phyloP scores from a whole-genome alignment of 2,113 vertebrate genomes.

The Neotoma lepida region DNA sequence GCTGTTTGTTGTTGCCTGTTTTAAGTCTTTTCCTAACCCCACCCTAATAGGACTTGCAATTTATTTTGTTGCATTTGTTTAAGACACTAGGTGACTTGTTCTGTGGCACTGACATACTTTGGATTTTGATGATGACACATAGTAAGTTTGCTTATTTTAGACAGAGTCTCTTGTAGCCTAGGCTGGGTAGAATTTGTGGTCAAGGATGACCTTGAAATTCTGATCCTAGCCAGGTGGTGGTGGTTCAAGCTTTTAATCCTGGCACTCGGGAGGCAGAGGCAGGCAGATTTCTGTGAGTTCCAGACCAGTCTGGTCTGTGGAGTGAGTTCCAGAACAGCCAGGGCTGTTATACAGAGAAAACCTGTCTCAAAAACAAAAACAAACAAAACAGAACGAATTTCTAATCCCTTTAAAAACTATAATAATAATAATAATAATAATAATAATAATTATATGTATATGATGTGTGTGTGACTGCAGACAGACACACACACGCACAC shows the following conservation, averaged over 20 bases:
- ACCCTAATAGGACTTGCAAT: not conserved
- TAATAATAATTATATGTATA: not conserved
- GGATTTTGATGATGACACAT: constrained; percentile 20
- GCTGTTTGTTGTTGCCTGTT: not conserved
- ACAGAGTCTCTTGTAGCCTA: not conserved
- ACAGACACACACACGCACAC: not conserved
- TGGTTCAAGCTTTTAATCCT: not conserved
- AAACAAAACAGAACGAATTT: not conserved
- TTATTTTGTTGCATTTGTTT: not conserved
- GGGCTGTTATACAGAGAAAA: not conserved
- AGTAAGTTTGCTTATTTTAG: not conserved
- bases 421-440: too few species aligned
- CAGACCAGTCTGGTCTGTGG: not conserved
- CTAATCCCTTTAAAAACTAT: not conserved
- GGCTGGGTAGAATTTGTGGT: not conserved
- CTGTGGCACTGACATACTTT: not conserved
- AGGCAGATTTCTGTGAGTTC: not conserved
- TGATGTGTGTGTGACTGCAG: not conserved
- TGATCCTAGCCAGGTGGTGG: not conserved
- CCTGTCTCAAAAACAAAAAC: not conserved
- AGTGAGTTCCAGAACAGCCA: not conserved
- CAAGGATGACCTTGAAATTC: not conserved
- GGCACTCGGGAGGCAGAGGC: not conserved
- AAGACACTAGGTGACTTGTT: constrained; percentile 7
- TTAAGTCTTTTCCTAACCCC: not conserved